Base-by-base conservation (phyloP, 53 echinoderm and acorn worm genomes). In the Echinometra lucunter region DNA sequence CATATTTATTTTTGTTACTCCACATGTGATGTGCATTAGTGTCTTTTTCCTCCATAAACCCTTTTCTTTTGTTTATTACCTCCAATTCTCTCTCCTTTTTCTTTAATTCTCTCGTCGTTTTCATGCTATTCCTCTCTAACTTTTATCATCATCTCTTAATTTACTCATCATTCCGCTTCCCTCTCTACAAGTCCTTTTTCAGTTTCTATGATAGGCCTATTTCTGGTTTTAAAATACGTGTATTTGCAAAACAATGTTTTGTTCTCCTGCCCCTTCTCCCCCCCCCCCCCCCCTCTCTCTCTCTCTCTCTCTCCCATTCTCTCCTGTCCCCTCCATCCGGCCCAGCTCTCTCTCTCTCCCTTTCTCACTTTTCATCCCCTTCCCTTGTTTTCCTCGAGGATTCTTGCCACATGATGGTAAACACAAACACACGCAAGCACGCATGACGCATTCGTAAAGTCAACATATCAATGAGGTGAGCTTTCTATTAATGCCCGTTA, bases 391-490 rank as follows among this genome's bases (percentile, higher is more conserved):
- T 78, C 78, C 6, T 78, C 78, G 42, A 78, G 78, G 38, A 49
- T 47, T 12, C 7, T 49, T 16, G 49, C 49, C 28, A 85, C 49
- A 37, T 47, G 45, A 85, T 49, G 13, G 85, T 85, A 45, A 85
- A 85, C 85, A 85, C 3, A 27, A 15, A n/a, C 45, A 49, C 85
- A 85, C 6, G 8, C 85, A 85, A 49, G 85, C 85, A 85, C 6
- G 8, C 85, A 85, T 85, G 85, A 85, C 85, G 45, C 49, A n/a
- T 49, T 85, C 27, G 17, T 7, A 34, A 49, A 49, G 85, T 49
- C 15, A 85, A 85, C 85, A 85, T 85, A 85, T 85, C 85, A 85
- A 45, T 85, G 85, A 28, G 45, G 85, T 85, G 85, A 8, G 49
- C 49, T 49, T 85, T 85, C 47, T 85, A 49, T 49, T 85, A 85